phyloP scores from a whole-genome alignment of 37 sponge, comb jelly and placozoan species.

The Chondrilla cf. caribensis region DNA sequence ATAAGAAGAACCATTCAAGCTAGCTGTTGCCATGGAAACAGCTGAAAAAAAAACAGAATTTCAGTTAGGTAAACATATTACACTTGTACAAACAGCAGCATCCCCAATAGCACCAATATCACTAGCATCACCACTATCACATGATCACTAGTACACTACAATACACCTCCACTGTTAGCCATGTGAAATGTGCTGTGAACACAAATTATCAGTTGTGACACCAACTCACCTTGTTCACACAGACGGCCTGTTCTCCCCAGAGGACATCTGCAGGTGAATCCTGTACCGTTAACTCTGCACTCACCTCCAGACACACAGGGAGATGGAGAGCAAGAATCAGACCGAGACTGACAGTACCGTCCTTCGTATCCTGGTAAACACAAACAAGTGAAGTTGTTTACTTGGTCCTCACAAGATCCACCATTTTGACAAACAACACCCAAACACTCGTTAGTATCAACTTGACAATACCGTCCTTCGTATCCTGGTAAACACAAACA shows the following conservation, averaged over 20 bases:
- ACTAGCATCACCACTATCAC: too few relatives aligned
- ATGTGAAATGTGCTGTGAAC: too few relatives aligned
- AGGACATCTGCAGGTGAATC: slow-evolving; percentile 62
- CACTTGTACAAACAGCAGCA: too few relatives aligned
- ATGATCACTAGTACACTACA: too few relatives aligned
- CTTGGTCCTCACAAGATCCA: background rate
- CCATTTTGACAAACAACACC: slow-evolving; percentile 23
- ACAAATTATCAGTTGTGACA: too few relatives aligned
- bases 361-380: slow-evolving; percentile 9
- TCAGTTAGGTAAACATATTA: too few relatives aligned
- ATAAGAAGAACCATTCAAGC: slow-evolving; percentile 47
- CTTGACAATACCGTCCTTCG: slow-evolving; percentile 35
- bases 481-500: slow-evolving; percentile 19
- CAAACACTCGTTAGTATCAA: slow-evolving; percentile 52
- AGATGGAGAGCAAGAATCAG: background rate
- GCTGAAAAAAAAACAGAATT: slow-evolving; percentile 7
- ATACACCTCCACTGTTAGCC: background rate
- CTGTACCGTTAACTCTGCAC: slow-evolving; percentile 21
- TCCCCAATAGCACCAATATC: too few relatives aligned
- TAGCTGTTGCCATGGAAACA: slow-evolving; percentile 19
- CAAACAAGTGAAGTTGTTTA: background rate
- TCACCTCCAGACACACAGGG: slow-evolving; percentile 13
- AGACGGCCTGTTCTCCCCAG: slow-evolving; percentile 45
- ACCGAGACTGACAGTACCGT: background rate
- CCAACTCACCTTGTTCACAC: slow-evolving; percentile 64